Conservation (phyloP, 2,797 vertebrate genomes). For the Poeciliopsis paucimaculata region DNA sequence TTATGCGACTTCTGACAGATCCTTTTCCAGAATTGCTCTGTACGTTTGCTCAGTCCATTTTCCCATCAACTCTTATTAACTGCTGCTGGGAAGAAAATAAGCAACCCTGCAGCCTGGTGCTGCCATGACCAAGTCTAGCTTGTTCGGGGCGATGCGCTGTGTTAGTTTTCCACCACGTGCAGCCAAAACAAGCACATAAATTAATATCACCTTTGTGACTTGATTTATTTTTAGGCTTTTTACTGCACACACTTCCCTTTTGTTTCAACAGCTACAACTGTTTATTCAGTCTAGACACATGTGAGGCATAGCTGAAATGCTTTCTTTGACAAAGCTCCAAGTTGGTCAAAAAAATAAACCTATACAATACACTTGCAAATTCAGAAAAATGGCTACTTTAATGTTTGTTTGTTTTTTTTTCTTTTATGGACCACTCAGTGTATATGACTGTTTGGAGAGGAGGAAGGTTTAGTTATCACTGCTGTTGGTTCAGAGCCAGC, state of each 20-base stretch:
- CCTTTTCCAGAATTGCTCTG: not conserved
- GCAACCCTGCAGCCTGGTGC: not conserved
- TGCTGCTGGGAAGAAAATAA: not conserved
- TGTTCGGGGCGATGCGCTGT: not conserved
- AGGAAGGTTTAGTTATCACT: constrained; percentile 62
- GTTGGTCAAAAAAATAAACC: constrained; percentile 3
- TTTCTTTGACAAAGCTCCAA: constrained; percentile 1
- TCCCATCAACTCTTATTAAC: not conserved
- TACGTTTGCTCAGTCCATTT: not conserved
- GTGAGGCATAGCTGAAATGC: not conserved
- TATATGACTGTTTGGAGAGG: constrained; percentile 18
- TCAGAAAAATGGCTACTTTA: constrained; percentile 11
- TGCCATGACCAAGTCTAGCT: not conserved
- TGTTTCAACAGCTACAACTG: not conserved
- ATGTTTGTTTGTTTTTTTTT: constrained; percentile 10
- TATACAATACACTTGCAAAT: constrained; percentile 8
- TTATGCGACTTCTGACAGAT: not conserved
- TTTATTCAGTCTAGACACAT: not conserved
- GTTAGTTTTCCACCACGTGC: not conserved
- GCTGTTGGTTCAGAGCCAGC: constrained; percentile 50
- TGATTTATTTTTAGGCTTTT: not conserved
- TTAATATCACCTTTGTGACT: not conserved
- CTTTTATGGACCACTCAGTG: constrained; percentile 19
- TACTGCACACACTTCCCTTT: not conserved
- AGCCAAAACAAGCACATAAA: not conserved